These are phyloP conservation scores for Campaea margaritaria DNA, from an alignment of 2,888 invertebrate genomes.

Conservation along the genomic window DNA sequence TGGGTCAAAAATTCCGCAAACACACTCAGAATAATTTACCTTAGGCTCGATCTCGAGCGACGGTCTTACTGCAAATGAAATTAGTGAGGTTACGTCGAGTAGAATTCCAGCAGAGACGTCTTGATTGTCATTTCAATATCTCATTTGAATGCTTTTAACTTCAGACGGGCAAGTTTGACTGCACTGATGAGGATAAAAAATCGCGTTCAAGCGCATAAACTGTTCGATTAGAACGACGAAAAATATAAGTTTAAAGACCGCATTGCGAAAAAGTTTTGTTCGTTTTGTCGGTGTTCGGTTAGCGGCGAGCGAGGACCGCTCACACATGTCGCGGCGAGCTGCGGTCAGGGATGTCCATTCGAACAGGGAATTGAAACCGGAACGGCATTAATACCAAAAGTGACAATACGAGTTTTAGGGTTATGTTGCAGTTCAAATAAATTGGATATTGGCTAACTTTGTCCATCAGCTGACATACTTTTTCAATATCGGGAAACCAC, in stretches of 20 bases:
- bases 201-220: constrained; percentile 43
- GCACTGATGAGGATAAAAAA: constrained; percentile 10
- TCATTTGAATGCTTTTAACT: constrained; percentile 44
- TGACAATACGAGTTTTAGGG: constrained; percentile 43
- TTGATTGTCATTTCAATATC: constrained; percentile 37
- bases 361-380: constrained; percentile 43
- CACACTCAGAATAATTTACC: constrained; percentile 32
- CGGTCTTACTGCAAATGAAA: constrained; percentile 40
- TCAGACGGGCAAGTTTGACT: constrained; percentile 18
- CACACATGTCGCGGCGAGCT: constrained; percentile 71
- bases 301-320: constrained; percentile 54
- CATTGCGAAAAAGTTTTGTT: constrained; percentile 78
- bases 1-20: constrained; percentile 28
- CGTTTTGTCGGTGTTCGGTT: constrained; percentile 60
- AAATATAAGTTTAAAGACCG: constrained; percentile 74
- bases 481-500: constrained; percentile 34
- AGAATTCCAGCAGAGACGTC: constrained; percentile 28
- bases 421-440: constrained; percentile 41
- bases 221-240: constrained; percentile 61
- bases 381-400: constrained; percentile 45
- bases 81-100: constrained; percentile 33
- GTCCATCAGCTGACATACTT: constrained; percentile 35
- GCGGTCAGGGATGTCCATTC: constrained; percentile 44
- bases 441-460: constrained; percentile 42
- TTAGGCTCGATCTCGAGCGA: constrained; percentile 27